Conservation (phyloP, 2,113 vertebrate species). For the Periophthalmodon schlosseri region DNA sequence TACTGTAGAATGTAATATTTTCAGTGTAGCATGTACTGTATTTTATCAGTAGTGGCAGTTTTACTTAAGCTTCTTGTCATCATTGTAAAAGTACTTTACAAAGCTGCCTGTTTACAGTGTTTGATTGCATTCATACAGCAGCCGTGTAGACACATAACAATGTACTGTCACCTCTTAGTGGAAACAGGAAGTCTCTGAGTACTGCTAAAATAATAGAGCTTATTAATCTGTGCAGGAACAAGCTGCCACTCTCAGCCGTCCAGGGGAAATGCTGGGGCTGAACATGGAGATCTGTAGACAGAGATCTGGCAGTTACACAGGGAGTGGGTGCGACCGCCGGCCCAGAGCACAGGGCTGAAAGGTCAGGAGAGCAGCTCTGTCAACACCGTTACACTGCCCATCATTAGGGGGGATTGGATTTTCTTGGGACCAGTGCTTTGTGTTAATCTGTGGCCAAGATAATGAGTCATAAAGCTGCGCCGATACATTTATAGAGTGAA, state of each 20-base stretch:
- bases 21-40: too few species aligned
- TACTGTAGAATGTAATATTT: too few species aligned
- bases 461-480: neutral
- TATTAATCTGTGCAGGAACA: constrained; percentile 5
- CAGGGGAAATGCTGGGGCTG: constrained; percentile 22
- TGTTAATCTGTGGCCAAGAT: neutral
- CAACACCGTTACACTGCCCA: constrained; percentile 26
- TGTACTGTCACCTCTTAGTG: neutral
- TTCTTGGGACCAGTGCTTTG: neutral
- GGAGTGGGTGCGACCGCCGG: constrained; percentile 18
- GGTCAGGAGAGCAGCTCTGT: constrained; percentile 15
- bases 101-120: neutral
- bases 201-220: neutral
- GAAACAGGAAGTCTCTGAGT: constrained; percentile 10
- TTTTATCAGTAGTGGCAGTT: neutral
- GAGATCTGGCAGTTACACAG: constrained; percentile 8
- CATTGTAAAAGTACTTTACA: too few species aligned
- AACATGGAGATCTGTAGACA: constrained; percentile 1
- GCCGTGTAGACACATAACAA: neutral
- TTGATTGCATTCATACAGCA: neutral
- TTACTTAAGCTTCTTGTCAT: neutral
- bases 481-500: neutral
- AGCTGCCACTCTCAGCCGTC: neutral
- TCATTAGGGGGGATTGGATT: neutral
- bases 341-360: constrained; percentile 27